phyloP scores from a whole-genome alignment of 2,797 vertebrate genomes.

The Kryptolebias ocellatus region DNA sequence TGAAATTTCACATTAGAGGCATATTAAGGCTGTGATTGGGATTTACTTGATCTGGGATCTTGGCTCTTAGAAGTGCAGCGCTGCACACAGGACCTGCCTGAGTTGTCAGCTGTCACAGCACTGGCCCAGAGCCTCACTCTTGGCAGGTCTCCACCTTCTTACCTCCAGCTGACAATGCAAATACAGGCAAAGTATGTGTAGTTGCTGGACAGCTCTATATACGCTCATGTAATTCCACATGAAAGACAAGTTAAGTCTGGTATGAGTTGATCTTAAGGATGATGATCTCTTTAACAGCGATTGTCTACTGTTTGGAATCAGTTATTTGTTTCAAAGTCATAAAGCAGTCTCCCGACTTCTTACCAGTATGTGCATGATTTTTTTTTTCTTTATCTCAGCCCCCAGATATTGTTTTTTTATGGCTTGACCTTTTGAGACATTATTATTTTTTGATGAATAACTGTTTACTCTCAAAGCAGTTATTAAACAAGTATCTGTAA shows the following conservation, averaged over 20 bases:
- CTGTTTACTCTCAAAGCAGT: conserved; percentile 77
- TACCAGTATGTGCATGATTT: conserved; percentile 14
- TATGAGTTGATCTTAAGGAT: conserved; percentile 42
- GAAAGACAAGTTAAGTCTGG: conserved; percentile 33
- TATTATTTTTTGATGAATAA: conserved; percentile 87
- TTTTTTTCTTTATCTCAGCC: conserved; percentile 20
- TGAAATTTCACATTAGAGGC: conserved; percentile 81
- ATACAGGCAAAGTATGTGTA: conserved; percentile 79
- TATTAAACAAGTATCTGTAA: conserved; percentile 76
- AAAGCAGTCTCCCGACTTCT: conserved; percentile 32
- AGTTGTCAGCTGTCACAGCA: conserved; percentile 77
- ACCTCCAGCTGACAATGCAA: conserved; percentile 81
- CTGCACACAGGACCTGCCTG: conserved; percentile 56
- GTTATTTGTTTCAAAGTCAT: conserved; percentile 41
- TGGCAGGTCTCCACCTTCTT: conserved; percentile 80
- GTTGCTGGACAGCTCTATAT: conserved; percentile 72
- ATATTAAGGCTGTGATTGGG: conserved; percentile 72
- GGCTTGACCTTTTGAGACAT: conserved; percentile 86
- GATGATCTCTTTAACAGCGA: conserved; percentile 12
- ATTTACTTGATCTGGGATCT: conserved; percentile 77
- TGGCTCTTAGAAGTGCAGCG: conserved; percentile 69
- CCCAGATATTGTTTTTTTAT: conserved; percentile 86
- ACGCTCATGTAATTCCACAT: conserved; percentile 48
- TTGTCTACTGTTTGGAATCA: conserved; percentile 37
- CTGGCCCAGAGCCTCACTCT: conserved; percentile 69